Evolutionary conservation across 2,888 invertebrate genomes (phyloP).

Genomic region (Criorhina ranunculi): DNA sequence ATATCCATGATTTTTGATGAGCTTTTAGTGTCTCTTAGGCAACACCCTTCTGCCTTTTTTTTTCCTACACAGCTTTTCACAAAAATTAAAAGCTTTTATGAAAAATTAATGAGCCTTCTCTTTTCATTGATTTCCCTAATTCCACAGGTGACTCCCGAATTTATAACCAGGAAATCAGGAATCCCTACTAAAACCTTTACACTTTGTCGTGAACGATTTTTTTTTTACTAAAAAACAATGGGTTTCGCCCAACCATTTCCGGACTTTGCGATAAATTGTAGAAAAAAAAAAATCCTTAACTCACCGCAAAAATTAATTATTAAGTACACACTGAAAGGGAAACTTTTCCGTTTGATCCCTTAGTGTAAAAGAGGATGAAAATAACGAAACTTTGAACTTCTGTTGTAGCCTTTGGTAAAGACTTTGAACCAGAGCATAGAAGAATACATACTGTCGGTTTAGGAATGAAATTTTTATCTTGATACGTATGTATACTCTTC

Average conservation of each 20-base stretch:
- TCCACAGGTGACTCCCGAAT: too few species aligned
- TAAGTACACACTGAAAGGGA: slow-evolving; percentile 22
- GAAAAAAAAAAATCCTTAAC: not conserved
- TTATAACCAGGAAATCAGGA: too few species aligned
- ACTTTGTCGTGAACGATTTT: not conserved
- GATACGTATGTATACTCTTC: not conserved
- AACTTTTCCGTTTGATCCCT: slow-evolving; percentile 17
- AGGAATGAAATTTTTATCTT: not conserved
- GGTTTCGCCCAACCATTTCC: not conserved
- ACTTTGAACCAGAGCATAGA: not conserved
- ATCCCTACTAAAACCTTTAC: not conserved
- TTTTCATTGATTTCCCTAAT: too few species aligned
- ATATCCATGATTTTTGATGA: too few species aligned
- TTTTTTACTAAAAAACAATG: not conserved
- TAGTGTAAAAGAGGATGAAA: not conserved
- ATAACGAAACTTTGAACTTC: not conserved
- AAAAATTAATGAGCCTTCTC: too few species aligned
- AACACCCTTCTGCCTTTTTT: too few species aligned
- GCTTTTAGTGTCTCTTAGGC: too few species aligned
- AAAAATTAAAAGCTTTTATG: too few species aligned
- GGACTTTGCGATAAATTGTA: not conserved
- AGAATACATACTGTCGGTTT: too few species aligned
- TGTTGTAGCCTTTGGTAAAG: slow-evolving; percentile 2
- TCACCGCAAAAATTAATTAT: slow-evolving; percentile 26
- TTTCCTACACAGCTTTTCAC: too few species aligned